Evolutionary conservation across 1,140 invertebrate species (phyloP).

Genomic region (Mya arenaria): DNA sequence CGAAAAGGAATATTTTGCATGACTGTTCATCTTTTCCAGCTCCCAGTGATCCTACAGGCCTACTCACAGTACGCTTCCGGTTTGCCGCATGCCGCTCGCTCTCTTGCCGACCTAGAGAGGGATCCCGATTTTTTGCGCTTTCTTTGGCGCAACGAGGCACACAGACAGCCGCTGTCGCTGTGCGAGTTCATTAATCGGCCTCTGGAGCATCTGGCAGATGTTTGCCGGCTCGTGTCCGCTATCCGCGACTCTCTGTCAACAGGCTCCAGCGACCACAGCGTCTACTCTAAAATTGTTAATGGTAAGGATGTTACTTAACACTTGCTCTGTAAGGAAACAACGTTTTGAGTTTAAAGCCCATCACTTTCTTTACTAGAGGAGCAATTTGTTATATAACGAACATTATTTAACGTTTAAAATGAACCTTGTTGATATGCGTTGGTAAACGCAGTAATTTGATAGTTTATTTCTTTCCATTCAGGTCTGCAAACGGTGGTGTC

Average conservation of each 20-base stretch:
- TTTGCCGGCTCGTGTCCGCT: constrained; percentile 7
- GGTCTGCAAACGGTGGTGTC: background rate
- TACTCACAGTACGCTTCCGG: constrained; percentile 16
- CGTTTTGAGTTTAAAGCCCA: too few relatives aligned
- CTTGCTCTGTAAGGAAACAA: too few relatives aligned
- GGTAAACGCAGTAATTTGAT: too few relatives aligned
- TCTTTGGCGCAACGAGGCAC: background rate
- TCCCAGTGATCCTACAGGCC: constrained; percentile 14
- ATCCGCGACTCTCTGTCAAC: background rate
- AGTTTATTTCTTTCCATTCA: background rate
- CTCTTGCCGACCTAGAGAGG: constrained; percentile 22
- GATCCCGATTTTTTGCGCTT: constrained; percentile 23
- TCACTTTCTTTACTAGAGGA: too few relatives aligned
- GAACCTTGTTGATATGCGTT: too few relatives aligned
- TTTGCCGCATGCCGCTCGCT: background rate
- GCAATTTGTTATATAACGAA: too few relatives aligned
- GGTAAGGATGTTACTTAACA: too few relatives aligned
- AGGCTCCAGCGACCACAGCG: background rate
- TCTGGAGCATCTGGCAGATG: constrained; percentile 1
- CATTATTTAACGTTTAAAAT: too few relatives aligned
- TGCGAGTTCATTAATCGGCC: constrained; percentile 36
- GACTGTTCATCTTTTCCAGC: constrained; percentile 21
- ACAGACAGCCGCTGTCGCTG: constrained; percentile 4
- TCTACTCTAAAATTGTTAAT: constrained; percentile 6
- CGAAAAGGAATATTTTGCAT: too few relatives aligned